Base-by-base conservation (phyloP, 2,797 vertebrate species). In the Melanotaenia pygmaea region DNA sequence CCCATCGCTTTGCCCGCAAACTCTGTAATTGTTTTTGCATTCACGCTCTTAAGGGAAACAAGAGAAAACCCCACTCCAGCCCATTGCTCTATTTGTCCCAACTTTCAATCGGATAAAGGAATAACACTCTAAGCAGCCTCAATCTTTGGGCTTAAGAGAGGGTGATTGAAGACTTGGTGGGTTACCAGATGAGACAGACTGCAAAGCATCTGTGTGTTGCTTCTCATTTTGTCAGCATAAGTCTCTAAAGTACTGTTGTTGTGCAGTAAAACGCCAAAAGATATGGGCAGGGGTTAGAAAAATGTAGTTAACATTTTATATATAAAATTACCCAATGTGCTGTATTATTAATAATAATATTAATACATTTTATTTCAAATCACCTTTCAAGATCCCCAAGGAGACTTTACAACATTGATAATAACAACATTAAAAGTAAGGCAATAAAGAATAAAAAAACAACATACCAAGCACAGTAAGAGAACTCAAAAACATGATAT, bases 1-100 rank as follows among this genome's bases (percentile, higher is more conserved):
- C 62, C 56, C 70, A 76, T 71, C 54, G 28, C 74, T 67, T 63
- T 74, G 84, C 90, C 91, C 90, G 88, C 85, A 87, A 51, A 80
- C 81, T 86, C 22, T 1, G 82, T 91, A 89, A 92, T 91, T 92
- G 89, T 92, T 88, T 90, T 77, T 83, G 74, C 82, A 86, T 89
- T 65, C 88, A 70, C 75, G 43, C 84, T 82, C 56, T 84, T 80
- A 53, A 59, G 72, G 78, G 82, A 89, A 83, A 77, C 18, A 20
- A 70, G 78, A 83, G 77, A 74, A 74, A 88, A 88, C 72, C 81
- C 74, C 78, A 63, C 76, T 83, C 67, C 51, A 79, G 66, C 68
- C 76, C 47, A 26, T 72, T 65, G 50, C 73, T 79, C 75, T 65
- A 75, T 88, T 86, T 86, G 79, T 87, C 80, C 84, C 75, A 73